These are phyloP conservation scores for Cecropterus lyciades DNA, from an alignment of 1,140 invertebrate genomes.

Conservation along the genomic window DNA sequence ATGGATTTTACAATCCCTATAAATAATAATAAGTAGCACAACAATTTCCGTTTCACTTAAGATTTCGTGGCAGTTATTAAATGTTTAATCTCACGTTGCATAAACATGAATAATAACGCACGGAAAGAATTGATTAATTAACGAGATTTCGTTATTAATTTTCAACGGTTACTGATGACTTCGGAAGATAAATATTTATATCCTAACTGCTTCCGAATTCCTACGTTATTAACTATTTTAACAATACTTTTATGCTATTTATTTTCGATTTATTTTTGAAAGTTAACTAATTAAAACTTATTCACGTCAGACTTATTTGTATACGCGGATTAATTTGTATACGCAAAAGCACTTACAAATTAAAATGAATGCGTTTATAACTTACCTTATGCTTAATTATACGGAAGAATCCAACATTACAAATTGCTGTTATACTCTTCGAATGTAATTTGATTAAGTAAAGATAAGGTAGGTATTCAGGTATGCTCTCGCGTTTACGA, in stretches of 20 bases:
- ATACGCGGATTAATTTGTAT: constrained; percentile 12
- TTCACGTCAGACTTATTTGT: constrained; percentile 27
- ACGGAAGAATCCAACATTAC: constrained; percentile 1
- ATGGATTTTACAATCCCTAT: no score
- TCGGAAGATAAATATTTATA: constrained; percentile 10
- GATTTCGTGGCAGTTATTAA: constrained; percentile 13
- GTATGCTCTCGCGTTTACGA: neutral
- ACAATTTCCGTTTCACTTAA: neutral
- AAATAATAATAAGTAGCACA: no score
- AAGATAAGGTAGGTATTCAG: neutral
- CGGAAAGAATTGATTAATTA: constrained; percentile 19
- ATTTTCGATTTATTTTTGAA: constrained; percentile 23
- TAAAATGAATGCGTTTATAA: constrained; percentile 9
- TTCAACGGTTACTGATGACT: neutral
- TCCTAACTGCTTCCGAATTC: constrained; percentile 21
- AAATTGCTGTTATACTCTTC: neutral
- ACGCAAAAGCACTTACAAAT: constrained; percentile 8
- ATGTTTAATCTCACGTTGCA: constrained; percentile 15
- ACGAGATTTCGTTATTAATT: constrained; percentile 1
- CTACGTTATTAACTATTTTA: constrained; percentile 5
- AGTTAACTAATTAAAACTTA: constrained; percentile 33
- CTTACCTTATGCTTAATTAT: constrained; percentile 3
- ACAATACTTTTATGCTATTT: constrained; percentile 4
- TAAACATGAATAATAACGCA: constrained; percentile 4
- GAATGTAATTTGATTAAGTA: constrained; percentile 4